Percentiles rank a stretch among this genome's conserved stretches.
These are phyloP conservation scores for Muscicapa adusta DNA, from an alignment of 2,113 vertebrate species.

Conservation along the genomic window DNA sequence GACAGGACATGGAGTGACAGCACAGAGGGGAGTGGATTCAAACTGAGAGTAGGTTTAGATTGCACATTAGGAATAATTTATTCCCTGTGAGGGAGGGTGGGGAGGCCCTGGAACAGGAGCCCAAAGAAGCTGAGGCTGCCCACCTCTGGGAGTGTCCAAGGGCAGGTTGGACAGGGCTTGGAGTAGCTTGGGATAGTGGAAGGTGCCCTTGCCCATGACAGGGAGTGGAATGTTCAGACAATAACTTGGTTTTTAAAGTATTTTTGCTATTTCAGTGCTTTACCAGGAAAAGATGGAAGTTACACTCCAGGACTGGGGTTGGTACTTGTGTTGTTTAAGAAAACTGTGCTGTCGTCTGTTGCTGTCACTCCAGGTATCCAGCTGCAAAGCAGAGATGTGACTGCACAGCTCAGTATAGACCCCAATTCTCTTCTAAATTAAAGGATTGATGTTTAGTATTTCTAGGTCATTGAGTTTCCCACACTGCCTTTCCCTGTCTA, in stretches of 20 bases:
- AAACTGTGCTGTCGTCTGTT: not conserved
- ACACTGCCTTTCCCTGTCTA: not conserved
- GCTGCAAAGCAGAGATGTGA: not conserved
- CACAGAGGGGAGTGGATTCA: not conserved
- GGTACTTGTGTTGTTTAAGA: not conserved
- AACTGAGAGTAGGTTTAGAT: not conserved
- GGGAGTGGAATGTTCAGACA: not conserved
- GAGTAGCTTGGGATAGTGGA: fast-evolving
- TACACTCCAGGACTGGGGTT: not conserved
- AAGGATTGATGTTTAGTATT: not conserved
- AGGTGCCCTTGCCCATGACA: not conserved
- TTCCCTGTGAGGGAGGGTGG: not conserved
- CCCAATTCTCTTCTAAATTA: not conserved
- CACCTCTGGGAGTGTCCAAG: fast-evolving
- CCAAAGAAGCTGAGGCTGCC: not conserved
- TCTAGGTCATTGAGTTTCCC: not conserved
- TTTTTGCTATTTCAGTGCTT: not conserved
- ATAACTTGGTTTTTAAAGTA: not conserved
- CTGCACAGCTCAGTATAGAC: not conserved
- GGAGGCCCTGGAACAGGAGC: not conserved
- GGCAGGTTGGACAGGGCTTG: not conserved
- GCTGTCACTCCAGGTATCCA: not conserved
- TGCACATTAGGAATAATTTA: not conserved
- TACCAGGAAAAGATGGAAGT: not conserved
- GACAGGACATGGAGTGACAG: not conserved